Evolutionary conservation across 2,888 invertebrate species (phyloP), one percentile per base, ranked within the genome.

Genomic region (Metalampra italica): DNA sequence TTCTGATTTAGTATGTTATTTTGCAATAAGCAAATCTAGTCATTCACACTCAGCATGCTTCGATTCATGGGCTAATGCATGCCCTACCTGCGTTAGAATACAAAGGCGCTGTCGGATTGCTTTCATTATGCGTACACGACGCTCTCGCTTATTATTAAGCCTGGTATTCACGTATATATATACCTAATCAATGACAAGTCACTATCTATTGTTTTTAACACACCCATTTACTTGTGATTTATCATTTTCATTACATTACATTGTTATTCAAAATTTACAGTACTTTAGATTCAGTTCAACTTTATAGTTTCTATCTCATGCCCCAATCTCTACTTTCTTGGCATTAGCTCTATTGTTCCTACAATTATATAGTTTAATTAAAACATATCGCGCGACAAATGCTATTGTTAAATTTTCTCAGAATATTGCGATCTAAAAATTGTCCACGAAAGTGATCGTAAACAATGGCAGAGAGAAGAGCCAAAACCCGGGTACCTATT

Each of bases 51-150:
- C 54, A 36, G 57, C 58, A 66, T 75, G 75, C 76, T 71, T 68
- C 70, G 75, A 81, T 81, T 80, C 72, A 71, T 64, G 71, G 66
- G 56, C 72, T 75, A 77, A 74, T 72, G 77, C 72, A 74, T 66
- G 74, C 76, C 75, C 66, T 70, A 68, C 79, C 82, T 77, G 73
- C 66, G 66, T 78, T 77, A 64, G 72, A 82, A 82, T 79, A 86
- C 84, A 84, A 85, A 79, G 57, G 60, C 57, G 55, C 60, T 39
- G 14, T 39, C 9, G 51, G 53, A 56, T 41, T 36, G 46, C 42
- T 53, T 45, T 45, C 22, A 46, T 38, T 39, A 39, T 43, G 48
- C 53, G 51, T 48, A 32, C 15, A 14, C 42, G 42, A 29, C 50
- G 56, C 52, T 54, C 60, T 54, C 60, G 59, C 67, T 69, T 68